phyloP scores from a whole-genome alignment of 1,140 invertebrate genomes.

The Adoxophyes honmai region DNA sequence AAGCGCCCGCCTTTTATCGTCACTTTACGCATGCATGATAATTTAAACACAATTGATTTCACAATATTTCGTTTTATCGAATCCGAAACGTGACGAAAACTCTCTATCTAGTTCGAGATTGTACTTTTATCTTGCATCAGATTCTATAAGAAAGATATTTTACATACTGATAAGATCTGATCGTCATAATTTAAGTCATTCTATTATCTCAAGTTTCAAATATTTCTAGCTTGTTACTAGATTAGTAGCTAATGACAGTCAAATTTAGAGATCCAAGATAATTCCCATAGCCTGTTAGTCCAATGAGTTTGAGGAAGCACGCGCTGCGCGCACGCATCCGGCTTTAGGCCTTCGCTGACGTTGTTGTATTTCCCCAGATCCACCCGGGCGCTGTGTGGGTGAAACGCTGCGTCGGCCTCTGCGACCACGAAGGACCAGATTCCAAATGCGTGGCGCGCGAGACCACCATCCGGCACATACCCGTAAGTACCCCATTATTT shows the following conservation, averaged over 20 bases:
- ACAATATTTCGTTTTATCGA: conserved; percentile 11
- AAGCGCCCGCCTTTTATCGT: conserved; percentile 3
- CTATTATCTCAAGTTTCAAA: no score
- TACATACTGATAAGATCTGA: no score
- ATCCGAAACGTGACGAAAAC: not conserved
- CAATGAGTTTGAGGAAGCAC: conserved; percentile 27
- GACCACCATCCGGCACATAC: conserved; percentile 42
- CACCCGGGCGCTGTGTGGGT: conserved; percentile 69
- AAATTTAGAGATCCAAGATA: no score
- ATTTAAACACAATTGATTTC: conserved; percentile 1
- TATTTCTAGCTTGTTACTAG: no score
- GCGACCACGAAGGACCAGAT: conserved; percentile 46
- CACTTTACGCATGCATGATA: not conserved
- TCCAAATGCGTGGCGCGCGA: conserved; percentile 49
- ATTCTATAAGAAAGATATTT: no score
- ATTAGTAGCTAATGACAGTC: no score
- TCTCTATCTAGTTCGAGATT: not conserved
- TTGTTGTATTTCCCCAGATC: conserved; percentile 62
- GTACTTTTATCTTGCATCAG: no score
- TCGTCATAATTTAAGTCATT: no score
- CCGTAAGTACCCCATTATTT: conserved; percentile 44
- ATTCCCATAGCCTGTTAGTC: no score
- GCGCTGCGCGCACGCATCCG: conserved; percentile 58
- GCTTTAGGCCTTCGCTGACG: conserved; percentile 39
- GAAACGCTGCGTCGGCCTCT: conserved; percentile 71